Evolutionary conservation across 2,888 invertebrate species (phyloP), one percentile per base, ranked within the genome.

Genomic region (Aspidiotus rigidus): DNA sequence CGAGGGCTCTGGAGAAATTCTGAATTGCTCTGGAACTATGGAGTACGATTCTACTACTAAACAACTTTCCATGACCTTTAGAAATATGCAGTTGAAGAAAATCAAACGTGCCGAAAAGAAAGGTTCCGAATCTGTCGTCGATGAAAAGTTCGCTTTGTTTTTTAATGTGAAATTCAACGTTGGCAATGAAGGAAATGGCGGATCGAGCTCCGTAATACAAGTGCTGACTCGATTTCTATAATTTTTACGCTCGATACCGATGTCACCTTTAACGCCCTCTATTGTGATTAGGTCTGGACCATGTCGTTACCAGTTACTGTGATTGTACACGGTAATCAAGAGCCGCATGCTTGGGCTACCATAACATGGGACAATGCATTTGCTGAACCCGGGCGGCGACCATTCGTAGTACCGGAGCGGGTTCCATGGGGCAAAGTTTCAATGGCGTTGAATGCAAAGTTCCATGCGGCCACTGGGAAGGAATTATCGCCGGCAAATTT

Each of bases 321-420:
- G 40, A 98, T 98, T 63, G 98, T 99, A 0, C 99, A 99, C 79
- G 98, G 98, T 0, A 98, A 98, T 79, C 99, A 99, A 79, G 98
- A 99, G 79, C 96, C 98, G 7, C 96, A 98, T 78, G 98, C 99
- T 7, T 93, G 95, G 90, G 98, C 98, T 0, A 98, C 98, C 0
- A 95, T 98, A 16, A 93, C 98, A 0, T 99, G 99, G 99, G 98
- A 99, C 79, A 97, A 99, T 80, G 98, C 98, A 0, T 99, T 99
- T 80, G 92, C 96, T 17, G 94, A 95, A 74, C 89, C 93, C 1
- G 92, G 91, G 0, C 82, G 96, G 7, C 86, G 89, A 73, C 95
- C 96, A 0, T 97, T 97, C 78, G 86, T 87, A 53, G 95, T 96
- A 28, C 95, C 96, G 0, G 95, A 96, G 74, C 88, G 90, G 80